Base-by-base conservation (phyloP, 2,113 vertebrate genomes). In the Cottus gobio region DNA sequence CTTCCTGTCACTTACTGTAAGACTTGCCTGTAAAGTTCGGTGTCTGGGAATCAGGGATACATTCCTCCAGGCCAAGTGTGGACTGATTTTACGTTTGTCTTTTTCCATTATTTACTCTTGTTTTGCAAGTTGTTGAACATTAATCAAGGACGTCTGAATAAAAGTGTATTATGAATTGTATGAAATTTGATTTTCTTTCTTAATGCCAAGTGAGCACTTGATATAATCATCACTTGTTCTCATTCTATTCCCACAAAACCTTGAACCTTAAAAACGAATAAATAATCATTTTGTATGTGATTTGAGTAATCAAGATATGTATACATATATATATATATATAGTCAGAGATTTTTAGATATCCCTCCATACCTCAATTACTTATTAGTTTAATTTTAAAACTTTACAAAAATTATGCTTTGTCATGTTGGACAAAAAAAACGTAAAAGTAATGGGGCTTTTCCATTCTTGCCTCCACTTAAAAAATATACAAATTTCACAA, bases 401-500 rank as follows among this genome's bases (percentile, higher is more conserved):
- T 44, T 70, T 48, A 13, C 39, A 50, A n/a, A 1, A 5, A 12
- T 22, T 15, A 28, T 24, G 3, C 30, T 69, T 71, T 16, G 26
- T 78, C 30, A 77, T n/a, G 0, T 42, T 22, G 2, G 13, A 69
- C 7, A 52, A 5, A 52, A n/a, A 37, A 16, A 30, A 34, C 12
- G 2, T 77, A 77, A 79, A 61, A 8, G 70, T 31, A 54, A 16
- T 2, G 2, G 2, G 30, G 20, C 2, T 39, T 79, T 77, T 73
- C 61, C 79, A 48, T 65, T 31, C 16, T 65, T 39, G n/a, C 18
- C 5, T 77, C 58, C 30, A 37, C 68, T 72, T 54, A 2, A 37
- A 62, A 83, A 87, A 86, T 28, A 82, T 69, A 34, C 16, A 85
- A 20, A 58, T 85, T 85, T 84, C 74, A 52, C 82, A 77, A 85